phyloP scores from a whole-genome alignment of 2,888 invertebrate genomes.

The Branchipolynoe longqiensis region DNA sequence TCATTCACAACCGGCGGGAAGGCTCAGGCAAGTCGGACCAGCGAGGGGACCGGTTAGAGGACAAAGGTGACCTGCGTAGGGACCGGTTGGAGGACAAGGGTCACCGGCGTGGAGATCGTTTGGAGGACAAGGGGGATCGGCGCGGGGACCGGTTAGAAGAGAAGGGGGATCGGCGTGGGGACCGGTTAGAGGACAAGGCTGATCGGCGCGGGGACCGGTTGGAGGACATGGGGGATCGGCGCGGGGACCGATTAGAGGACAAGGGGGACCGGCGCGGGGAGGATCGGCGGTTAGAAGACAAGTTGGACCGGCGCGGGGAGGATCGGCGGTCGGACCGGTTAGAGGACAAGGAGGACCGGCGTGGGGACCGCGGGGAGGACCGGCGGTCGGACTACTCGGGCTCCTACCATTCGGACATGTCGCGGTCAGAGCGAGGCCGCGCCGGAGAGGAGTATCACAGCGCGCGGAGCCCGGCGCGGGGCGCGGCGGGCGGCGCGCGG shows the following conservation, averaged over 20 bases:
- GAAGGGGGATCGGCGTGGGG: neutral
- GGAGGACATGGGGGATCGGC: neutral
- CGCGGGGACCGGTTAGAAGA: too few species aligned
- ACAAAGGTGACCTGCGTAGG: neutral
- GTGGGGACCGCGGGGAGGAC: neutral
- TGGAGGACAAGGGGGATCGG: neutral
- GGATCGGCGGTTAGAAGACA: neutral
- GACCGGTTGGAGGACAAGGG: neutral
- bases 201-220: neutral
- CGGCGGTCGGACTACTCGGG: conserved; percentile 3
- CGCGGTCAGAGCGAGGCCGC: neutral
- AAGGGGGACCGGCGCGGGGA: neutral
- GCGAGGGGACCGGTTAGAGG: neutral
- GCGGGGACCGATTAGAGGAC: neutral
- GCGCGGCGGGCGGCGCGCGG: too few species aligned
- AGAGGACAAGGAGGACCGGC: conserved; percentile 2
- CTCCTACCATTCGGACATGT: neutral
- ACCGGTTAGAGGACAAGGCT: neutral
- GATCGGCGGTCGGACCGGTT: neutral
- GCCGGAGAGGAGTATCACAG: neutral
- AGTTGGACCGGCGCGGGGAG: too few species aligned
- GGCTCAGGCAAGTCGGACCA: neutral
- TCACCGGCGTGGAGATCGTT: too few species aligned
- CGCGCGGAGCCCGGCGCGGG: too few species aligned
- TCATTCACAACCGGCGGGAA: neutral